Evolutionary conservation across 1,140 invertebrate species (phyloP), one percentile per base, ranked within the genome.

Genomic region (Diachasma alloeum): DNA sequence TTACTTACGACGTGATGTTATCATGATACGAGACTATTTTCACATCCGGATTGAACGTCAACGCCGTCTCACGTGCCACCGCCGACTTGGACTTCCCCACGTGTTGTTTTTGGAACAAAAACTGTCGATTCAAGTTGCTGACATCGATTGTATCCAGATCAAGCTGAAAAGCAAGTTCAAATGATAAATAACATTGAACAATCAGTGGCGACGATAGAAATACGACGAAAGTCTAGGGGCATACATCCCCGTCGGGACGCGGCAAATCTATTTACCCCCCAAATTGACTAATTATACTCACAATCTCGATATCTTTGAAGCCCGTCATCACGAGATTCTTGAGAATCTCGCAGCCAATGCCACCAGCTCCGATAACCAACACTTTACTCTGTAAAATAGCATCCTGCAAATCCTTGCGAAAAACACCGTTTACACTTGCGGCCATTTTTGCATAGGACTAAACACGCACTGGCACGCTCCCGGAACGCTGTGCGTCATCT

Each of bases 131-230:
- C 42, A 99, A 91, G 87, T 99, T 99, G 88, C 97, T 99, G n/a
- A 99, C 95, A 91, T 99, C 98, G 85, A 99, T 99, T 3, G 97
- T 99, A 87, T 99, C 99, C 84, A 99, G 92, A 92, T 99, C 99
- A 90, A 99, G 98, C 98, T 99, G 88, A 81, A 93, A 92, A 77
- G 83, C 26, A 70, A 69, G 44, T 13, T 39, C 44, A 73, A 74
- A 59, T 19, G 5, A 48, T 44, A 22, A 5, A 76, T 44, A 72
- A 66, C 68, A 66, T 56, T 75, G 6, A 75, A 69, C n/a, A 48
- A 69, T 44, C 31, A 72, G n/a, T 31, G 31, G 24, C 0, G 24
- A 72, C 48, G 48, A 56, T 1, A 22, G 19, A 26, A 63, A 63
- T 63, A 3, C 1, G 2, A 19, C 4, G 22, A 31, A 63, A 15